Evolutionary conservation across 1,140 invertebrate genomes (phyloP).

Genomic region (Gyrodactylus salaris): DNA sequence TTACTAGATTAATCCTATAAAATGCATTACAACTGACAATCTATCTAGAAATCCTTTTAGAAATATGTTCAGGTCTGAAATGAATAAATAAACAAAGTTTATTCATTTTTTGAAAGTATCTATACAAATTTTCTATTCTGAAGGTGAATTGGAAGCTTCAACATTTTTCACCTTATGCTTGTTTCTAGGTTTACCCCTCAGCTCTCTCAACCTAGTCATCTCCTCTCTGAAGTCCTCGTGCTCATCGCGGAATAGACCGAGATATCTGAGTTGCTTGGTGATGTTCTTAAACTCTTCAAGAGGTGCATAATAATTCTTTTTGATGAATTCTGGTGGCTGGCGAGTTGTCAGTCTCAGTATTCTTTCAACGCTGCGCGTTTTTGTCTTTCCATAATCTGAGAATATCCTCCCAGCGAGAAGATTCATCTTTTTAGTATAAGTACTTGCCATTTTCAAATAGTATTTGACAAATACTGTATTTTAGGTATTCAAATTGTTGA

Average conservation of each 20-base stretch:
- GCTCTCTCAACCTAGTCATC: neutral
- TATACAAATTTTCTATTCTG: too few species aligned
- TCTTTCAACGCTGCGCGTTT: neutral
- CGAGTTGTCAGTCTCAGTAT: neutral
- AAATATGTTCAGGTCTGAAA: too few species aligned
- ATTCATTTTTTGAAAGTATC: too few species aligned
- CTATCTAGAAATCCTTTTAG: too few species aligned
- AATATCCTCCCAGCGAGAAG: neutral
- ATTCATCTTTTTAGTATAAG: neutral
- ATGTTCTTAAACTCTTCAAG: neutral
- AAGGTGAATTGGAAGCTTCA: neutral
- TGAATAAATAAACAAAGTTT: too few species aligned
- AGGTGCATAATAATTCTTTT: neutral
- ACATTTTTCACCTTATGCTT: neutral
- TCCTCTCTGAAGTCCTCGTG: slow-evolving; percentile 1
- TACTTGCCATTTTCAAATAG: too few species aligned
- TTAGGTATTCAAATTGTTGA: neutral
- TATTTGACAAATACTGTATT: too few species aligned
- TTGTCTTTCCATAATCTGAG: neutral
- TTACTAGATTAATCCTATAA: too few species aligned
- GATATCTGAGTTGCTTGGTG: neutral
- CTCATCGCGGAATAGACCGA: neutral
- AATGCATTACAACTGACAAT: too few species aligned
- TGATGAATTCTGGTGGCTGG: neutral
- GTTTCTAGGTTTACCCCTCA: neutral